A percentile compares a stretch with the other conserved stretches of the same genome.
Evolutionary conservation across 2,113 vertebrate genomes (phyloP).

Genomic region (Rafetus swinhoei): DNA sequence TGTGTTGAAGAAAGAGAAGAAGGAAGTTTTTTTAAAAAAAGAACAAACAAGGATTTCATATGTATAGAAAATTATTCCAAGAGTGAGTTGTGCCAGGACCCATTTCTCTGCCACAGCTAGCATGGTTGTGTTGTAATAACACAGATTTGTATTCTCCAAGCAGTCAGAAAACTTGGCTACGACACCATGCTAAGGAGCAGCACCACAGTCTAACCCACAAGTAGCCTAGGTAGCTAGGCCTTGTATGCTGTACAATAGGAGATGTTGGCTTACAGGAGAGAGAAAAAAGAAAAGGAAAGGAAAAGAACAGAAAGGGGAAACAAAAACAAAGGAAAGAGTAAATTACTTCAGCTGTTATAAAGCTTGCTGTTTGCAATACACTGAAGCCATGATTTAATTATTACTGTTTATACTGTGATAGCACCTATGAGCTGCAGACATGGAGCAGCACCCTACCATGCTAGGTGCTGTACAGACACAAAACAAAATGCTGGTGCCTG

Average conservation of each 20-base stretch:
- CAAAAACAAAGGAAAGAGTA: no score
- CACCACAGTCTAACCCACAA: no score
- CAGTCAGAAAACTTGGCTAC: not conserved
- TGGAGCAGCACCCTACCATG: no score
- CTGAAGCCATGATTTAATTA: not conserved
- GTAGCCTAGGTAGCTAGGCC: no score
- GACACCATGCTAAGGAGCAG: no score
- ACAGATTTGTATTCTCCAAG: not conserved
- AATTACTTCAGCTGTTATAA: not conserved
- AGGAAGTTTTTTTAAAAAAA: not conserved
- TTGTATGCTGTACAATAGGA: no score
- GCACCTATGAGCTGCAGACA: not conserved
- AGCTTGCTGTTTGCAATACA: not conserved
- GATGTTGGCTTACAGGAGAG: not conserved
- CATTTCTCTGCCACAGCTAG: not conserved
- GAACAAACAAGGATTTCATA: not conserved
- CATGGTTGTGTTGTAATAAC: not conserved
- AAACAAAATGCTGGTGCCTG: not conserved
- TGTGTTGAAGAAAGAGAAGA: not conserved
- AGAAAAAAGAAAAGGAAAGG: not conserved
- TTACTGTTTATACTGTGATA: not conserved
- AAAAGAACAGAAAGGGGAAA: not conserved
- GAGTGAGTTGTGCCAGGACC: not conserved
- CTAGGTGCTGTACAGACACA: no score
- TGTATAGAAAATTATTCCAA: not conserved